These are phyloP conservation scores for Zeuzera pyrina DNA, from an alignment of 2,888 invertebrate genomes.

Conservation along the genomic window DNA sequence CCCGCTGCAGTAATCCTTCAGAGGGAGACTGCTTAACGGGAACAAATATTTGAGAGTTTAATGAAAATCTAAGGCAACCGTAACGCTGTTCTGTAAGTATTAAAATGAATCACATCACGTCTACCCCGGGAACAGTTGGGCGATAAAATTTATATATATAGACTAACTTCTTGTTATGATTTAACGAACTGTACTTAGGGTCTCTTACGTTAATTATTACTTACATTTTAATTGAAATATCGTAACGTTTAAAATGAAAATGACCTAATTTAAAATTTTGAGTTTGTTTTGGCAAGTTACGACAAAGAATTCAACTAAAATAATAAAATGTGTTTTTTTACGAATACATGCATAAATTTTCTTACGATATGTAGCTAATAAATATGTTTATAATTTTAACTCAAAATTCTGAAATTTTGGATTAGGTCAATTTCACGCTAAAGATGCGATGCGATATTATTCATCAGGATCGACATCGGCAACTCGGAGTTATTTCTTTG, in stretches of 20 bases:
- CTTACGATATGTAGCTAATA: too few relatives aligned
- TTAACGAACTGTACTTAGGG: conserved; percentile 54
- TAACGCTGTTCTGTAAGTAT: conserved; percentile 44
- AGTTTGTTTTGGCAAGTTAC: too few relatives aligned
- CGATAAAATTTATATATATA: conserved; percentile 59
- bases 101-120: conserved; percentile 55
- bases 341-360: too few relatives aligned
- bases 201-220: conserved; percentile 47
- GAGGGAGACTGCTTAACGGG: conserved; percentile 39
- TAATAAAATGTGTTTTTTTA: too few relatives aligned
- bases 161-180: conserved; percentile 60
- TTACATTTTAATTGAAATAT: conserved; percentile 28
- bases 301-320: too few relatives aligned
- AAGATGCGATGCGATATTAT: too few relatives aligned
- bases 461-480: too few relatives aligned
- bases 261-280: too few relatives aligned
- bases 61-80: conserved; percentile 55
- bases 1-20: conserved; percentile 38
- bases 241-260: conserved; percentile 5
- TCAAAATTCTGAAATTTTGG: too few relatives aligned
- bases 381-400: too few relatives aligned
- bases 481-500: too few relatives aligned
- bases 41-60: conserved; percentile 62
- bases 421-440: too few relatives aligned
- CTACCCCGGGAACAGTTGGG: conserved; percentile 39